These are phyloP conservation scores for Tipula vernalis DNA, from an alignment of 2,888 invertebrate species.

Conservation along the genomic window DNA sequence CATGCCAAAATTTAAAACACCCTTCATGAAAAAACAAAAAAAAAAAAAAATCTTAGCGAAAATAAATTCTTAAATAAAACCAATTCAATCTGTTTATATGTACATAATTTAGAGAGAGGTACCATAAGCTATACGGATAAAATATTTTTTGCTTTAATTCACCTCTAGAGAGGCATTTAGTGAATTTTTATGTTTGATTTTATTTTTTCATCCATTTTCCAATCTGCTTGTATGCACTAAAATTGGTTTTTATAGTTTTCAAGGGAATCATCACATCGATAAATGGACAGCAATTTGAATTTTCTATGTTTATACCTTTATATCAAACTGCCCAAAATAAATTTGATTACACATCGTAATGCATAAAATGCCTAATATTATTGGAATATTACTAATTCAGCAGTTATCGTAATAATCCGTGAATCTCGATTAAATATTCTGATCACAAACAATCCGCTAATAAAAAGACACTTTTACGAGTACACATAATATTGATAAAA, in stretches of 20 bases:
- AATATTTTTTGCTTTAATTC: neutral
- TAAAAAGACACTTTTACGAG: neutral
- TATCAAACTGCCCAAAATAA: neutral
- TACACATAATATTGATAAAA: neutral
- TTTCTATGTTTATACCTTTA: neutral
- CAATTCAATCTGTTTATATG: neutral
- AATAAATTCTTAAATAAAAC: neutral
- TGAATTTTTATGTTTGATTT: neutral
- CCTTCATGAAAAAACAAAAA: neutral
- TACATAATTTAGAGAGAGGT: neutral
- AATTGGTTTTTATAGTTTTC: neutral
- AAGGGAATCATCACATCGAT: neutral
- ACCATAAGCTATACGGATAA: neutral
- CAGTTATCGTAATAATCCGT: neutral
- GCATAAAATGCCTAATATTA: neutral
- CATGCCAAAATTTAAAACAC: neutral
- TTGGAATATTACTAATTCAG: neutral
- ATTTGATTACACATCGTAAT: neutral
- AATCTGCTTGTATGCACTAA: neutral
- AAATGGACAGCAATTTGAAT: neutral
- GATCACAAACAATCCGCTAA: neutral
- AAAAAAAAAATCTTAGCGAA: neutral
- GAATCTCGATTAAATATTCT: neutral
- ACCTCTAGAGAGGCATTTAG: slow-evolving; percentile 4
- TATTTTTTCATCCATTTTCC: neutral